Base-by-base conservation (phyloP, 2,113 vertebrate species). In the Amblyornis subalaris region DNA sequence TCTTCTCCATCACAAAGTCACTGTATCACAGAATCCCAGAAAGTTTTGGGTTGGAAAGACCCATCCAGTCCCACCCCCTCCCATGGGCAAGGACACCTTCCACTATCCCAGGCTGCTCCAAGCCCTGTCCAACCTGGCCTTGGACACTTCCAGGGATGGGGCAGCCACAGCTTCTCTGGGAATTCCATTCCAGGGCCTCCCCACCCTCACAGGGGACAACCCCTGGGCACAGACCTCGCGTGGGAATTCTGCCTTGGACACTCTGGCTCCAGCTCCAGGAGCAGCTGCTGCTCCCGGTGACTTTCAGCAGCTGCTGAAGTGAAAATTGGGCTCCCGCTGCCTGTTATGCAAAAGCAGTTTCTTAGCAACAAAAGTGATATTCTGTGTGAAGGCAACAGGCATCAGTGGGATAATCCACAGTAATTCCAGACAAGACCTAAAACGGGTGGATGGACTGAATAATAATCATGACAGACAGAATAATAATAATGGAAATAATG, bases 321-420 rank as follows among this genome's bases (percentile, higher is more conserved):
- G 53, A 69, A 87, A 77, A 85, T 33, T 2, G 26, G 88, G 78
- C 90, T 87, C 74, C 66, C 7, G 23, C 72, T 92, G 93, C 40
- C 86, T 90, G 71, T 88, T 89, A 65, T 82, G 91, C 87, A 94
- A 77, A 94, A 93, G 85, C 94, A 90, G 94, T 97, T 94, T 60
- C 95, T 97, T 95, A 96, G 96, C 96, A 95, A 97, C 96, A 94
- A 93, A 95, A 89, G 35, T 13, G 17, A 89, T 62, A 40, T 94
- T 80, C 47, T 29, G 50, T 17, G 58, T 19, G 60, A 76, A 95
- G 78, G 91, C 89, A 91, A 85, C 91, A 36, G 2, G 83, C 88
- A 58, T 80, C 78, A 53, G 92, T 25, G 26, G 87, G 81, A 88
- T 93, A 95, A 97, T 95, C 93, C 93, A 47, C 36, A 10, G 88